Evolutionary conservation across 2,888 invertebrate genomes (phyloP).

Genomic region (Eupelmus urozonus): DNA sequence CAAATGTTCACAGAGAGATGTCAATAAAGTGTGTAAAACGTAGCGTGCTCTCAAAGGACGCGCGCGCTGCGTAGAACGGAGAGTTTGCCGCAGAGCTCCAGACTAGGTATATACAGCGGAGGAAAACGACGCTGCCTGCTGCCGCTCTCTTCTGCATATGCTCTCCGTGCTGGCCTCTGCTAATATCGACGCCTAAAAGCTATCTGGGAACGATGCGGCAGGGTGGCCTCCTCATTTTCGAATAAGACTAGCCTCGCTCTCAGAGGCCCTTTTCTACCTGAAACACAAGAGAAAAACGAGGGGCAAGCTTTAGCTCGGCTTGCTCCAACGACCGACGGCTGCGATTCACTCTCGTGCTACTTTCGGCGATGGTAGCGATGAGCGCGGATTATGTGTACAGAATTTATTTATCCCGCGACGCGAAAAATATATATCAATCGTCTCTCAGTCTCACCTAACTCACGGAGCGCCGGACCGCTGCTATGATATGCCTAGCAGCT

Average conservation of each 20-base stretch:
- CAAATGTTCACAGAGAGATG: conserved; percentile 70
- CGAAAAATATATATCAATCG: conserved; percentile 3
- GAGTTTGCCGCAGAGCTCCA: no score
- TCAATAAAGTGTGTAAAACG: conserved; percentile 64
- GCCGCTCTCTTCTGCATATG: no score
- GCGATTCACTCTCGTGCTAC: neutral
- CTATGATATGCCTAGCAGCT: conserved; percentile 1
- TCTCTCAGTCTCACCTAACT: conserved; percentile 51
- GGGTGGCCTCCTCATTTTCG: no score
- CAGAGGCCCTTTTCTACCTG: no score
- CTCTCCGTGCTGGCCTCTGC: no score
- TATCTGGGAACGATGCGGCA: no score
- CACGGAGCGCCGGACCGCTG: neutral
- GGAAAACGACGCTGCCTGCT: no score
- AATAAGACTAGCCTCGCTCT: no score
- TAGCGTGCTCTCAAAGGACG: conserved; percentile 37
- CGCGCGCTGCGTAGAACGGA: no score
- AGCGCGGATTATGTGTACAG: conserved; percentile 20
- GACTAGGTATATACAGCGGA: no score
- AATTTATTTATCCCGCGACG: neutral
- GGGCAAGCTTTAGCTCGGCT: conserved; percentile 1
- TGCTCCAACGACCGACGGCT: neutral
- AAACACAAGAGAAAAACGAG: conserved; percentile 44
- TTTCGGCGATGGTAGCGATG: conserved; percentile 2
- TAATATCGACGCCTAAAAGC: no score